Base-by-base conservation (phyloP, 2,113 vertebrate genomes). In the Eptesicus fuscus region DNA sequence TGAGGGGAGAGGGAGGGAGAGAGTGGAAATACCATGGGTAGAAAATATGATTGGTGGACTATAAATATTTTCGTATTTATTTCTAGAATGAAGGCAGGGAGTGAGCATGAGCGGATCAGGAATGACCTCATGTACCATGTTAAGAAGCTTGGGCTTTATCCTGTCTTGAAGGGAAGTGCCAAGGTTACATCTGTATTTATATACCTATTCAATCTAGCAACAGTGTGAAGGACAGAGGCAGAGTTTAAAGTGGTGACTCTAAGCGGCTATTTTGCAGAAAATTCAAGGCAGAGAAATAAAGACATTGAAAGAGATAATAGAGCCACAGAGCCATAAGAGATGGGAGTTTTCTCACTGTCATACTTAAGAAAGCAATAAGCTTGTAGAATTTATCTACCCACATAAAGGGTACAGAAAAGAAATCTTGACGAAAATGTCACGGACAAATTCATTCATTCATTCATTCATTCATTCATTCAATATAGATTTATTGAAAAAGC, bases 131-230 rank as follows among this genome's bases (percentile, higher is more conserved):
- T 25, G 14, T 28, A 51, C n/a, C 51, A 20, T 28, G 40, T 30
- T 92, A 86, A 83, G 85, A 95, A 95, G 94, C 71, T 53, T 87
- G 32, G 63, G 69, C 32, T 90, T 95, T 40, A 90, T 32, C 63
- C 59, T 74, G 63, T 67, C 80, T 88, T 40, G 37, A 83, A 94
- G 84, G 53, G 56, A 94, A 92, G 78, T 76, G 40, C 73, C 76
- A 84, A 9, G 23, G 56, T 23, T 82, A 89, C 82, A 89, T 69
- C 17, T 78, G 22, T 74, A 71, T 20, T 71, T 87, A 69, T 16
- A 22, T 40, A 67, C 22, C 42, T 78, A 80, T 30, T 28, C 67
- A 94, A 79, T 70, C 69, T 49, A 76, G 28, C 37, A 91, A 76
- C 37, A 93, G 18, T 9, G 9, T 93, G 90, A 93, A 91, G 71